Percentiles rank a stretch among this genome's conserved stretches.
These are phyloP conservation scores for Drosophila parvula DNA, from an alignment of 1,140 invertebrate species.

Conservation along the genomic window DNA sequence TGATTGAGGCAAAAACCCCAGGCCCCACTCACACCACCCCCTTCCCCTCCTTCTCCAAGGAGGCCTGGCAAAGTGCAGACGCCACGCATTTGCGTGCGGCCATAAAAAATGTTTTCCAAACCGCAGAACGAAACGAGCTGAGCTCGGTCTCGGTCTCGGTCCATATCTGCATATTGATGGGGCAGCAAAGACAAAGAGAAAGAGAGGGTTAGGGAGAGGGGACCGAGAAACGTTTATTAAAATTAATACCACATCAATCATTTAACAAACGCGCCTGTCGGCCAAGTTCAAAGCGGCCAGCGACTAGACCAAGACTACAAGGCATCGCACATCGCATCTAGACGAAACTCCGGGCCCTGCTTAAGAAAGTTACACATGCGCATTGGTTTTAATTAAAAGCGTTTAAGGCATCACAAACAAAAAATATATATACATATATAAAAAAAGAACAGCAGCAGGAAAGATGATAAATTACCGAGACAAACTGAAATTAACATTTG, in stretches of 20 bases:
- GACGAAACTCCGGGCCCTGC: constrained; percentile 46
- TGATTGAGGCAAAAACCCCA: constrained; percentile 7
- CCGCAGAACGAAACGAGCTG: constrained; percentile 33
- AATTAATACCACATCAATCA: constrained; percentile 84
- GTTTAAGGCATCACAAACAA: constrained; percentile 64
- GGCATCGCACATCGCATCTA: constrained; percentile 14
- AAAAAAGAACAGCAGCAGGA: constrained; percentile 4
- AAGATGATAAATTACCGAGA: constrained; percentile 82
- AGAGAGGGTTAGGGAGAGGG: background rate
- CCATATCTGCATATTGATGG: constrained; percentile 73
- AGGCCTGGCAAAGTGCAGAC: constrained; percentile 55
- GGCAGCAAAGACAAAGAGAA: constrained; percentile 7
- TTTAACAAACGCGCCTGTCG: constrained; percentile 80
- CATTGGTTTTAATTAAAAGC: constrained; percentile 83
- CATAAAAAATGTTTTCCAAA: constrained; percentile 45
- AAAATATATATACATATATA: constrained; percentile 5
- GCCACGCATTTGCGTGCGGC: constrained; percentile 61
- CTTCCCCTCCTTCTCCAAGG: background rate
- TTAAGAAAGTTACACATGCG: constrained; percentile 83
- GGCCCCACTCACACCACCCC: background rate
- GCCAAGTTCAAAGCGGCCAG: constrained; percentile 76
- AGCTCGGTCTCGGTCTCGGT: background rate
- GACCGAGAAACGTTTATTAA: constrained; percentile 72
- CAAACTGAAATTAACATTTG: constrained; percentile 80
- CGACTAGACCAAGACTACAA: constrained; percentile 43